phyloP scores from a whole-genome alignment of 2,113 vertebrate genomes.

The Hystrix brachyura region DNA sequence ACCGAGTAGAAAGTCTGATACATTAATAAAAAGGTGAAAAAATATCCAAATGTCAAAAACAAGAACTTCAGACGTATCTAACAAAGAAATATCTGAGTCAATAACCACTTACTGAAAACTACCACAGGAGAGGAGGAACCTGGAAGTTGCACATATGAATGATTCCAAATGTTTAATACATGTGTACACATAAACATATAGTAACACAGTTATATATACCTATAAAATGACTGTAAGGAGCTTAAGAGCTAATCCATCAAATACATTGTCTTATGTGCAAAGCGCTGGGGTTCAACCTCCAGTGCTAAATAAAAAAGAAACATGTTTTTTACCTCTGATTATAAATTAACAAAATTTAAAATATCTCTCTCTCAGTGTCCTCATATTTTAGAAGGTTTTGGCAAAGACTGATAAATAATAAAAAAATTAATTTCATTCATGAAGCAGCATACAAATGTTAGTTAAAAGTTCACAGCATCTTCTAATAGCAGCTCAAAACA shows the following conservation, averaged over 20 bases:
- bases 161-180: not conserved
- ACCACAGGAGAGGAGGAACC: not conserved
- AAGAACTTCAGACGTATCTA: not conserved
- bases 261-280: not conserved
- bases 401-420: not conserved
- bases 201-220: not conserved
- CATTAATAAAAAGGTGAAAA: not conserved
- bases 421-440: not conserved
- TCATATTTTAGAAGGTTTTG: not conserved
- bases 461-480: not conserved
- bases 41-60: not conserved
- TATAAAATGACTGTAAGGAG: not conserved
- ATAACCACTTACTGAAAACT: slow-evolving; percentile 16
- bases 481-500: not conserved
- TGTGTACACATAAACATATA: not conserved
- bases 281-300: not conserved
- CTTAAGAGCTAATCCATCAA: not conserved
- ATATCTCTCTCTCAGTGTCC: not conserved
- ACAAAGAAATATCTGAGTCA: not conserved
- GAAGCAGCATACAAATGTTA: not conserved
- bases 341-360: slow-evolving; percentile 19
- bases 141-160: not conserved
- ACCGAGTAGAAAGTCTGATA: not conserved
- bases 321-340: not conserved
- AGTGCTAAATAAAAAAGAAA: not conserved